Evolutionary conservation across 2,113 vertebrate species (phyloP), one percentile per base, ranked within the genome.

Genomic region (Ramphastos sulfuratus): DNA sequence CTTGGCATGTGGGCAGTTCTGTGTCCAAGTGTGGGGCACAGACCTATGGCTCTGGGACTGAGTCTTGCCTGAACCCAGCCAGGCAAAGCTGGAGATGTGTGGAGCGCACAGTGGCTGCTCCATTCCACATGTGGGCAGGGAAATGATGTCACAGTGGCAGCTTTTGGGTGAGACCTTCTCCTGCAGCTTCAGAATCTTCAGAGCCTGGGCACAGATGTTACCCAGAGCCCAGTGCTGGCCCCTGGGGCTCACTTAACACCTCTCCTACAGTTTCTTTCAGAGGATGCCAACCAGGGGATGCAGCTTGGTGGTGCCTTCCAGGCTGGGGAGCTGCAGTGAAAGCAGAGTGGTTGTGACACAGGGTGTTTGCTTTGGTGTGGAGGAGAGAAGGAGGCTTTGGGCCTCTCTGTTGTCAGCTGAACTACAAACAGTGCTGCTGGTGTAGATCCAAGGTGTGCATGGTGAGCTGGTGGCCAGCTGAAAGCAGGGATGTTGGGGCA

Each of bases 361-460:
- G 27, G 5, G 39, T 28, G 37, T 89, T 75, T 93, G 71, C 70
- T 81, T 64, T 75, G 63, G 24, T 78, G 74, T 76, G 67, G 55
- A 85, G 84, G 21, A 72, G 56, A 85, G 54, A 56, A 77, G 56
- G 30, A 91, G 73, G 73, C 35, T 83, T 96, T 86, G 86, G 70
- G 82, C 92, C 83, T 86, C 24, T 0, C 35, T 58, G 37, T 42
- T 95, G 94, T 93, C 90, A 81, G 56, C 21, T 73, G 72, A 88
- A 31, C 31, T 64, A 2, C 64, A 91, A 94, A 90, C 82, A 87
- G 1, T 46, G 42, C 12, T 65, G 18, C 31, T 91, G 27, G 11
- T 76, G 35, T 89, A 91, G 92, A 92, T 74, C 63, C 1, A 85
- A 54, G 23, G 4, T 2, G 3, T 76, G 21, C 56, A n/a, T 72